These are phyloP conservation scores for Amazona finschi DNA, from an alignment of 2,797 vertebrate genomes.

Conservation along the genomic window DNA sequence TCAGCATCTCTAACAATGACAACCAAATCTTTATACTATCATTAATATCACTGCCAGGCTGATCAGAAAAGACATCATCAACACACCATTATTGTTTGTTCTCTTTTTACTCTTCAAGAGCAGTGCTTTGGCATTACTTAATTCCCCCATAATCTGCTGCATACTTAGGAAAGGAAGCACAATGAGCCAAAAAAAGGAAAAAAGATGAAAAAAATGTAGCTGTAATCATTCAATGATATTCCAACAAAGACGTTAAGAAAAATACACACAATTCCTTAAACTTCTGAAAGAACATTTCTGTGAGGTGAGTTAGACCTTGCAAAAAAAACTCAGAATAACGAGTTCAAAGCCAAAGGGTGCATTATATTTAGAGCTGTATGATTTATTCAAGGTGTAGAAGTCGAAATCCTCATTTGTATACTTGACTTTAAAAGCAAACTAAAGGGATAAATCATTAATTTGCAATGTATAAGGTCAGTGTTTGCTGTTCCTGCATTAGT, in stretches of 20 bases:
- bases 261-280: background rate
- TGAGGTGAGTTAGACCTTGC: constrained; percentile 26
- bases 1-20: background rate
- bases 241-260: background rate
- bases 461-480: constrained; percentile 69
- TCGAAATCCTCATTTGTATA: constrained; percentile 67
- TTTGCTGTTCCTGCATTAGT: constrained; percentile 73
- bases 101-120: background rate
- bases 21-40: background rate
- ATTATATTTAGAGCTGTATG: constrained; percentile 32
- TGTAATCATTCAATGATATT: background rate
- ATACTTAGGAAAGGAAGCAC: background rate
- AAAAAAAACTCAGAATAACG: constrained; percentile 52
- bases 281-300: constrained; percentile 39
- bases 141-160: background rate
- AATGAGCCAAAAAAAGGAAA: background rate
- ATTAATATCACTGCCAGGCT: background rate
- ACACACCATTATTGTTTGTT: background rate
- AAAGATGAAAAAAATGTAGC: background rate
- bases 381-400: constrained; percentile 70
- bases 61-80: background rate
- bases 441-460: constrained; percentile 70
- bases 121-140: background rate
- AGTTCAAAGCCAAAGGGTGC: constrained; percentile 64
- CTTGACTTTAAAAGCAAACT: constrained; percentile 70